phyloP scores from a whole-genome alignment of 2,113 vertebrate species.

The Megalops atlanticus region DNA sequence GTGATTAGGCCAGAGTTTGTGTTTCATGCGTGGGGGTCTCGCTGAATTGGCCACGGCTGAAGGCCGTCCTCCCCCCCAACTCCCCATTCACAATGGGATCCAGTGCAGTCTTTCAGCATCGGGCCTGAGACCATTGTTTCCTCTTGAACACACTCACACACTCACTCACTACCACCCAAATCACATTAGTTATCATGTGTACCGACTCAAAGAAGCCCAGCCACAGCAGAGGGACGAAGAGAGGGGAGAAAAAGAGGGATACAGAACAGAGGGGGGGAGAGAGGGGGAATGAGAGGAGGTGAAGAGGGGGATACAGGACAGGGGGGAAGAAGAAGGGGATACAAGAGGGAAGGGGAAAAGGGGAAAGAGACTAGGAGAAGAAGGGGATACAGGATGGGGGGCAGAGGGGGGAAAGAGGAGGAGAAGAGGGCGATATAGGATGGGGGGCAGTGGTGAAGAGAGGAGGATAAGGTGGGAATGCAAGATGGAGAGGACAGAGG shows the following conservation, averaged over 20 bases:
- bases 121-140: conserved; percentile 56
- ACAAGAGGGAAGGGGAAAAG: too few species aligned
- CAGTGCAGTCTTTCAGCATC: conserved; percentile 57
- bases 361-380: too few species aligned
- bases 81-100: conserved; percentile 64
- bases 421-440: too few species aligned
- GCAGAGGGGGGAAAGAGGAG: too few species aligned
- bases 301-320: conserved; percentile 11
- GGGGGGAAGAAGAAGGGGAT: conserved; percentile 14
- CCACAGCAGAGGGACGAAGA: neutral
- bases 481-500: too few species aligned
- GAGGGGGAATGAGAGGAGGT: too few species aligned
- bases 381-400: too few species aligned
- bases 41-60: conserved; percentile 46
- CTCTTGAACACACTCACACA: conserved; percentile 49
- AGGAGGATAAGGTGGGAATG: too few species aligned
- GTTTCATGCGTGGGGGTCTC: conserved; percentile 69
- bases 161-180: conserved; percentile 52
- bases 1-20: conserved; percentile 65
- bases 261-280: neutral
- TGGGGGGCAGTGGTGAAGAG: too few species aligned
- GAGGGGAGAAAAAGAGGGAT: neutral
- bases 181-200: conserved; percentile 11
- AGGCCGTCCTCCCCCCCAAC: conserved; percentile 23
- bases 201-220: conserved; percentile 20